Base-by-base conservation (phyloP, 2,113 vertebrate species). In the Nesoenas mayeri region DNA sequence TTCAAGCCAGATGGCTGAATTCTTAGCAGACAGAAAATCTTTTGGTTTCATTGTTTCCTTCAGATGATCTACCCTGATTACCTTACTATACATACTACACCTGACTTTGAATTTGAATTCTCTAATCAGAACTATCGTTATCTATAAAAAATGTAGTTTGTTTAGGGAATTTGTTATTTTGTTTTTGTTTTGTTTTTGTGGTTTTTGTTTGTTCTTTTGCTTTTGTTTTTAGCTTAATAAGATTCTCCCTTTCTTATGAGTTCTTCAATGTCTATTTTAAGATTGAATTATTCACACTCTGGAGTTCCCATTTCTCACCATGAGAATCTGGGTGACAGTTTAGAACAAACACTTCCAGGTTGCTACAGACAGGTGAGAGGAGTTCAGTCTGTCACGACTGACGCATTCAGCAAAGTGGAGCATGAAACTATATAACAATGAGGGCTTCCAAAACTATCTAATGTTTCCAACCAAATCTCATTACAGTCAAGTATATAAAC, bases 181-280 rank as follows among this genome's bases (percentile, higher is more conserved):
- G 15, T 5, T 47, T 47, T 47, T 47, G 44, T 47, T 47, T 19
- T 47, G 7, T 47, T 47, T 47, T 47, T 47, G 18, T 42, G 15
- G 42, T 7, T 18, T 47, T 47, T 47, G 17, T 47, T 9, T 47
- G 44, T 17, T 44, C 17, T 12, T 38, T 38, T 38, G 44, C 25
- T 42, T 6, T n/a, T n/a, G 28, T n/a, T 89, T 79, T 61, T 28
- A 24, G n/a, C 25, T 72, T 88, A 51, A 29, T 25, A 80, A 66
- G 56, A 32, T 2, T 71, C 71, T 66, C 22, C 24, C 12, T 91
- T 71, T 88, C 29, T 81, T 38, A 29, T 11, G 29, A 88, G 3
- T 56, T 89, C 29, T 84, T 88, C 36, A 26, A n/a, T 12, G 50
- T 19, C 26, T 96, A 57, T 90, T 93, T 97, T 90, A 90, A 74